Percentiles rank a stretch among this genome's conserved stretches.
Conservation (phyloP, 30 jellyfish, hydroid and myxozoan species). For the Nemopilema nomurai region DNA sequence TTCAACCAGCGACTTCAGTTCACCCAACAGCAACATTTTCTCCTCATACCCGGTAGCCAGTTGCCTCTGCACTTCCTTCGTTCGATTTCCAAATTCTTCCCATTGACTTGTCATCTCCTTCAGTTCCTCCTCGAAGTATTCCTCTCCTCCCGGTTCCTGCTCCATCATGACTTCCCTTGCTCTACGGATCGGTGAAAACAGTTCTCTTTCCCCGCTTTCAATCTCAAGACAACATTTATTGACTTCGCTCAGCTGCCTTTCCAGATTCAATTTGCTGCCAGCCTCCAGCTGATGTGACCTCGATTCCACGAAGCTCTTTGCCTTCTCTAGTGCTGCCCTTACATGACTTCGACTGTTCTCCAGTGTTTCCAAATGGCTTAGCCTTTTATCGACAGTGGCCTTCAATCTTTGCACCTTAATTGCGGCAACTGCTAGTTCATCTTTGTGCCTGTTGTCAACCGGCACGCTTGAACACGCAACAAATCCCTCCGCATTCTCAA, state of each 20-base stretch:
- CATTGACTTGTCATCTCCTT: conserved; percentile 16
- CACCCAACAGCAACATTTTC: conserved; percentile 8
- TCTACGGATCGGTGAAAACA: conserved; percentile 40
- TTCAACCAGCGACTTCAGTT: conserved; percentile 4
- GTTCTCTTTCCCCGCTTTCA: conserved; percentile 43
- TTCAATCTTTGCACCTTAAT: conserved; percentile 2
- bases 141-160: background rate
- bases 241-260: conserved; percentile 46
- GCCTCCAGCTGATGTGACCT: conserved; percentile 11
- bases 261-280: background rate
- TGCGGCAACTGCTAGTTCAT: conserved; percentile 8
- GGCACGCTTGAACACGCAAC: conserved; percentile 13
- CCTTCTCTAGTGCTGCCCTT: conserved; percentile 7
- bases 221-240: conserved; percentile 60
- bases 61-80: conserved; percentile 27
- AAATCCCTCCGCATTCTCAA: conserved; percentile 1
- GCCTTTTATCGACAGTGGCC: background rate
- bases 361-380: background rate
- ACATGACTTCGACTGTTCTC: background rate
- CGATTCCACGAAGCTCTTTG: conserved; percentile 11
- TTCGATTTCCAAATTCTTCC: conserved; percentile 31
- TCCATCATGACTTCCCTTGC: conserved; percentile 19
- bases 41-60: conserved; percentile 24
- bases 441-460: conserved; percentile 12
- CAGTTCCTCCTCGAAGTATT: conserved; percentile 12